Evolutionary conservation across 2,797 vertebrate species (phyloP).

Genomic region (Antrozous pallidus): DNA sequence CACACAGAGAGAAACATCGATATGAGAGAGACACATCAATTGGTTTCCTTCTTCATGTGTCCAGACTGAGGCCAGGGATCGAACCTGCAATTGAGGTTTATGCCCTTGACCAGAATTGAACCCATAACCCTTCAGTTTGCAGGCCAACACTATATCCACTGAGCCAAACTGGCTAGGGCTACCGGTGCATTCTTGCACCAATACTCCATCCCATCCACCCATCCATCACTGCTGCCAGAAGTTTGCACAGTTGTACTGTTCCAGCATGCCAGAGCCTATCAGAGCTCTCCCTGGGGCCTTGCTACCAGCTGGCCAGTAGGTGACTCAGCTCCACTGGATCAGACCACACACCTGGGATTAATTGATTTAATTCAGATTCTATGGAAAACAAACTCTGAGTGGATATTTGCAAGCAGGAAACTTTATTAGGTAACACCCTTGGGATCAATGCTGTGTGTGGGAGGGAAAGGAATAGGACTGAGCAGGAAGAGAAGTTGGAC

Average conservation of each 20-base stretch:
- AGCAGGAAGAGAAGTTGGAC: constrained; percentile 18
- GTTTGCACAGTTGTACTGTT: not conserved
- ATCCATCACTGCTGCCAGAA: not conserved
- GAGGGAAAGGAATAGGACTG: not conserved
- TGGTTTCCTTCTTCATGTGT: no score
- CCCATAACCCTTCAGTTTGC: no score
- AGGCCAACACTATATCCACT: no score
- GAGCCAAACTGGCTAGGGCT: no score
- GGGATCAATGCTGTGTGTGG: not conserved
- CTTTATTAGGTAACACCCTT: not conserved
- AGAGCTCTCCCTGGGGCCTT: not conserved
- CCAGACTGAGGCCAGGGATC: no score
- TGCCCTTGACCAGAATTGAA: no score
- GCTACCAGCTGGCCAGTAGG: not conserved
- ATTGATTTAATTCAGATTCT: not conserved
- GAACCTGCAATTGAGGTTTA: no score
- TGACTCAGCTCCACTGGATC: not conserved
- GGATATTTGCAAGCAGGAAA: not conserved
- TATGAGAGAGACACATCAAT: no score
- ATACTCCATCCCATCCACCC: not conserved
- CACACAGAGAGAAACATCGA: no score
- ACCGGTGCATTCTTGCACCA: not conserved
- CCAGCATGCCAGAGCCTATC: not conserved
- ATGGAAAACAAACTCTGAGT: constrained; percentile 6
- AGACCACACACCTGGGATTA: not conserved